phyloP scores from a whole-genome alignment of 2,888 invertebrate species.

The Dendrolimus houi region DNA sequence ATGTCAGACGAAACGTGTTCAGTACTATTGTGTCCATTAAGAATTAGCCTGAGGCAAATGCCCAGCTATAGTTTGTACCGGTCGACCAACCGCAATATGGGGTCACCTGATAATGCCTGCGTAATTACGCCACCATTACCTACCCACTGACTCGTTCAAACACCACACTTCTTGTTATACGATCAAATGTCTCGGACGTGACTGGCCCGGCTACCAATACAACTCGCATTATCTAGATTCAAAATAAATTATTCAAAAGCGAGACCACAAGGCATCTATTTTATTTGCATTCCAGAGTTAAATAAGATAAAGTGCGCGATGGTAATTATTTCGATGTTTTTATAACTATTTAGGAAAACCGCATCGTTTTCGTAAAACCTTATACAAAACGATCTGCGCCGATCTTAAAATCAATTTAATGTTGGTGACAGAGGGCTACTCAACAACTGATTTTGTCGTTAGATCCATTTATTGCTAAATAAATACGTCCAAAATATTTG shows the following conservation, averaged over 20 bases:
- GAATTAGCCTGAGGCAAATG: slow-evolving; percentile 31
- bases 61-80: slow-evolving; percentile 21
- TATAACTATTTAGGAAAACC: too few species aligned
- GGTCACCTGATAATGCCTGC: slow-evolving; percentile 68
- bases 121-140: slow-evolving; percentile 65
- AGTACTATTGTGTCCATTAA: slow-evolving; percentile 34
- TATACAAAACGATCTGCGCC: too few species aligned
- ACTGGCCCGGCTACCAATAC: slow-evolving; percentile 52
- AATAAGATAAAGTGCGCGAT: too few species aligned
- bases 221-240: slow-evolving; percentile 60
- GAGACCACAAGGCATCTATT: slow-evolving; percentile 43
- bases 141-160: slow-evolving; percentile 37
- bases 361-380: too few species aligned
- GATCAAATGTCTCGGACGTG: slow-evolving; percentile 71
- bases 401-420: too few species aligned
- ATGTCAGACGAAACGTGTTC: slow-evolving; percentile 17
- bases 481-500: too few species aligned
- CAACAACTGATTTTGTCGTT: too few species aligned
- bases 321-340: too few species aligned
- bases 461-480: too few species aligned
- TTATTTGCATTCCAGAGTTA: slow-evolving; percentile 9
- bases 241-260: slow-evolving; percentile 55
- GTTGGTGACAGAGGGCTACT: too few species aligned
- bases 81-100: slow-evolving; percentile 59
- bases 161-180: slow-evolving; percentile 59